Evolutionary conservation across 2,888 invertebrate species (phyloP).

Genomic region (Tortricodes alternella): DNA sequence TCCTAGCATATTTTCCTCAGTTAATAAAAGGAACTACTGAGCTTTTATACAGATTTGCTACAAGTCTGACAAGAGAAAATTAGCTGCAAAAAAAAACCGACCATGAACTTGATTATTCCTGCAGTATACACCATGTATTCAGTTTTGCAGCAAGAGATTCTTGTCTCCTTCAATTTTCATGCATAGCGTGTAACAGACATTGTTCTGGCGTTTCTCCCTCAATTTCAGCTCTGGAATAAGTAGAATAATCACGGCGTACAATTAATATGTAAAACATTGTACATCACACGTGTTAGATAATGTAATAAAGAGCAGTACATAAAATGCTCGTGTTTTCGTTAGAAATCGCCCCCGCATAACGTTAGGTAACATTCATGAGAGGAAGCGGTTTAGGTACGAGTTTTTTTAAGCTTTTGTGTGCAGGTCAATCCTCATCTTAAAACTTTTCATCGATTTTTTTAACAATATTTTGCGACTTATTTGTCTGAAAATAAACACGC

Average conservation of each 20-base stretch:
- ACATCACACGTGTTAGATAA: slow-evolving; percentile 12
- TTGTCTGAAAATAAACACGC: no score
- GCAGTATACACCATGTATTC: no score
- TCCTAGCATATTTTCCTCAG: no score
- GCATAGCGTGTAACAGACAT: not conserved
- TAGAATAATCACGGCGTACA: not conserved
- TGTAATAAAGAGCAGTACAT: slow-evolving; percentile 9
- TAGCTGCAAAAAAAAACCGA: no score
- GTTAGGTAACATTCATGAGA: not conserved
- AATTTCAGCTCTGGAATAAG: not conserved
- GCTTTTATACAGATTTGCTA: no score
- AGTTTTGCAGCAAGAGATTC: no score
- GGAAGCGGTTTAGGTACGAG: not conserved
- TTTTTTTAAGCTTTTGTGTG: not conserved
- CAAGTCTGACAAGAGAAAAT: no score
- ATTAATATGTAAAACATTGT: slow-evolving; percentile 13
- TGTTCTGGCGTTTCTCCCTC: not conserved
- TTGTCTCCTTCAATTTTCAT: not conserved
- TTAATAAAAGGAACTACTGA: no score
- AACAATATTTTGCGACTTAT: not conserved
- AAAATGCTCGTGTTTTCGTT: slow-evolving; percentile 25
- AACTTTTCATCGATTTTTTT: no score
- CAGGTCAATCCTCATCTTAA: no score
- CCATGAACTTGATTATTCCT: slow-evolving; percentile 5
- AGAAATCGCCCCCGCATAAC: slow-evolving; percentile 6